Base-by-base conservation (phyloP, 1,140 invertebrate species). In the Nasonia vitripennis region DNA sequence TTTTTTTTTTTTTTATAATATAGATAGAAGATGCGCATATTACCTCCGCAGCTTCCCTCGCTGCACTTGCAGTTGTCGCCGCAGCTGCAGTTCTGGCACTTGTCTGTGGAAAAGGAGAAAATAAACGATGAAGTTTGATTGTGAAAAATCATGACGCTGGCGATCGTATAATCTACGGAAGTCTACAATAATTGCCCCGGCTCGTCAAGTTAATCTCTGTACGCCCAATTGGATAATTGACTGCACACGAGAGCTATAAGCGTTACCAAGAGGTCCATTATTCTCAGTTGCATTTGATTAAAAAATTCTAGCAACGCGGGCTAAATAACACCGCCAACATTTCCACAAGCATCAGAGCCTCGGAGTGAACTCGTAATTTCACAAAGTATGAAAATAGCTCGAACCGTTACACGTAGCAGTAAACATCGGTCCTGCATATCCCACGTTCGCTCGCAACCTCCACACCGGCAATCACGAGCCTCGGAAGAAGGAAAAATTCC, bases 21-120 rank as follows among this genome's bases (percentile, higher is more conserved):
- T 20, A 75, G 20, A 20, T 37, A 7, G 11, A n/a, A 45, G 5
- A 45, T 75, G 6, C 5, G 6, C 17, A 23, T 71, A 84, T 80
- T 90, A 93, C 92, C 91, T 87, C 89, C 89, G 83, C 89, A 87
- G 80, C 86, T 87, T 37, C 87, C 88, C 1, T 89, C 87, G 68
- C 89, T 88, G 73, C 92, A 93, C 48, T 92, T 91, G 89, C 92
- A 93, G 70, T 90, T 88, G 55, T 90, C 89, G 2, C 91, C 91
- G 80, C 92, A 93, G 48, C 90, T 92, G 71, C 89, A 78, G 17
- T 86, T 88, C 34, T 91, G 83, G 87, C 92, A 92, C 62, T 87
- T 88, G 7, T 90, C 92, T 92, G 86, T 23, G 27, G 27, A 27
- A 27, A 90, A 90, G 55, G 80, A 87, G 79, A 81, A 77, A 81